Base-by-base conservation (phyloP, 2,888 invertebrate genomes). In the Athetis lepigone region DNA sequence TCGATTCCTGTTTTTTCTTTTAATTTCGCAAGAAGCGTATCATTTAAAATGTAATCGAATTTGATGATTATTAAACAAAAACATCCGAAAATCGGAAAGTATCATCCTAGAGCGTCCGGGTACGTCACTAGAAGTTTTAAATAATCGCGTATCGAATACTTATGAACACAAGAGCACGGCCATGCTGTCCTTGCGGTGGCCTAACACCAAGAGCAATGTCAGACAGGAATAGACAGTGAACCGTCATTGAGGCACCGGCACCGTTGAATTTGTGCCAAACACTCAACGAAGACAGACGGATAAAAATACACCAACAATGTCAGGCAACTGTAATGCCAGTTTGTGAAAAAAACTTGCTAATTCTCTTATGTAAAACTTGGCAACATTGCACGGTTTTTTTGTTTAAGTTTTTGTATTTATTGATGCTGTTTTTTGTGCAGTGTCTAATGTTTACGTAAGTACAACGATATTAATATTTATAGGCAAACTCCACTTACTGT, bases 191-290 rank as follows among this genome's bases (percentile, higher is more conserved):
- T 90, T 88, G 79, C 54, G 40, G 19, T 61, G 65, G 85, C 69
- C 69, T 77, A 70, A 78, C 64, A 80, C 72, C 90, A 92, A 91
- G 91, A 90, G 88, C 93, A 94, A 94, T 92, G 94, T 89, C 92
- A 85, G 86, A 83, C 90, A 83, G 84, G 88, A 93, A 93, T 94
- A 94, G 92, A 88, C 76, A 83, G 72, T 63, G 77, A 75, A 81
- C 75, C 83, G 83, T 85, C 87, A 87, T 88, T 87, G 85, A 87
- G 86, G 87, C 85, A 81, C 82, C 75, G 87, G 87, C 85, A 81
- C 82, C 75, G 87, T 91, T 92, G 92, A 91, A 85, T 80, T 67
- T 67, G 68, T 92, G 92, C 92, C 93, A 93, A 85, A 61, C 79
- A 73, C 80, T 85, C 77, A 82, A 80, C 85, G 79, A 82, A 86